Evolutionary conservation across 2,113 vertebrate genomes (phyloP).

Genomic region (Chrysochloris asiatica): DNA sequence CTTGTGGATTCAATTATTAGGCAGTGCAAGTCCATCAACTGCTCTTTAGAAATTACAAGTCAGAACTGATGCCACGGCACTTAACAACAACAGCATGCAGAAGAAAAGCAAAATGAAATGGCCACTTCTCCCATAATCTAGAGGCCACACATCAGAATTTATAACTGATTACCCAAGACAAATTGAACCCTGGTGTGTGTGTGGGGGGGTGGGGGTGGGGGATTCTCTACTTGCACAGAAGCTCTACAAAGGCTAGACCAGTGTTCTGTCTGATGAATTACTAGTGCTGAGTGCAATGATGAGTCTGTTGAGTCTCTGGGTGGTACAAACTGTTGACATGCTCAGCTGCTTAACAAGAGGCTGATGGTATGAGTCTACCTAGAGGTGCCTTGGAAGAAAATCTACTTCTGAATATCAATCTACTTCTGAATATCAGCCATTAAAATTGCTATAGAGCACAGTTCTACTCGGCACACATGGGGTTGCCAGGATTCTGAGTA

Average conservation of each 20-base stretch:
- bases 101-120: conserved; percentile 23
- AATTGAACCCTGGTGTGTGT: no score
- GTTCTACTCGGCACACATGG: not conserved
- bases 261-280: not conserved
- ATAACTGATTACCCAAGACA: no score
- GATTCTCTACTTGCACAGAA: not conserved
- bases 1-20: not conserved
- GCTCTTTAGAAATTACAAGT: no score
- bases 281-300: not conserved
- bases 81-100: no score
- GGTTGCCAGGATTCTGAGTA: no score
- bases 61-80: no score
- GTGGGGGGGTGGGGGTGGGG: no score
- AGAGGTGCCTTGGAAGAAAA: not conserved
- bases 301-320: not conserved
- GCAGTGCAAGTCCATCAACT: no score
- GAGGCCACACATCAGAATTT: not conserved
- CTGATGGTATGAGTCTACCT: not conserved
- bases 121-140: not conserved
- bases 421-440: not conserved
- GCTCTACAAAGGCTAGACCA: not conserved
- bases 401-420: not conserved
- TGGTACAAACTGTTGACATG: not conserved
- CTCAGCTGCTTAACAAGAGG: not conserved
- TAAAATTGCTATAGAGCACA: not conserved